phyloP scores from a whole-genome alignment of 2,888 invertebrate genomes.

The Lasioglossum villosulum region DNA sequence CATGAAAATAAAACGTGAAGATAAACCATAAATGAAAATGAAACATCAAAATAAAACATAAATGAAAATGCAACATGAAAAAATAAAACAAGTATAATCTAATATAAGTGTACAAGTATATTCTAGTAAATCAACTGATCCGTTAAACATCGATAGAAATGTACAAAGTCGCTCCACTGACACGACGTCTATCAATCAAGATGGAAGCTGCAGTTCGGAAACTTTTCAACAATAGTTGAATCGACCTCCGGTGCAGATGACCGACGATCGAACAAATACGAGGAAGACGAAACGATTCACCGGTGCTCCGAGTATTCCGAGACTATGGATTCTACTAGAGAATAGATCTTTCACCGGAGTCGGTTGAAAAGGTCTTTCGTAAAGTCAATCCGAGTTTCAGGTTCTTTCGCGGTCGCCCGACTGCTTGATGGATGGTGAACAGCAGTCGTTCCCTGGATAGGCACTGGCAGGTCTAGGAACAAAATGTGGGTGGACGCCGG shows the following conservation, averaged over 20 bases:
- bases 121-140: no score
- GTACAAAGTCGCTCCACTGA: background rate
- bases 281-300: conserved; percentile 31
- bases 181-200: background rate
- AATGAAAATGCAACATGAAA: no score
- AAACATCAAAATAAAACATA: no score
- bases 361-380: conserved; percentile 55
- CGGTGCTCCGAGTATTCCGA: background rate
- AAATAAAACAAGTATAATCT: no score
- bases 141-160: background rate
- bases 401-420: conserved; percentile 45
- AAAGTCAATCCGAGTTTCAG: conserved; percentile 47
- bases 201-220: background rate
- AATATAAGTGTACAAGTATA: no score
- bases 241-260: conserved; percentile 15
- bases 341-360: conserved; percentile 40
- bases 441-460: conserved; percentile 37
- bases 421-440: conserved; percentile 65
- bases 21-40: no score
- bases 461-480: conserved; percentile 58
- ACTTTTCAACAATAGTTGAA: conserved; percentile 27
- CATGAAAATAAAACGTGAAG: no score
- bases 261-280: conserved; percentile 9
- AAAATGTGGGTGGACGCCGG: conserved; percentile 76
- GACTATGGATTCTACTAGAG: conserved; percentile 14